A percentile compares a stretch with the other conserved stretches of the same genome.
These are phyloP conservation scores for Spodoptera exigua DNA, from an alignment of 2,888 invertebrate species.

Conservation along the genomic window DNA sequence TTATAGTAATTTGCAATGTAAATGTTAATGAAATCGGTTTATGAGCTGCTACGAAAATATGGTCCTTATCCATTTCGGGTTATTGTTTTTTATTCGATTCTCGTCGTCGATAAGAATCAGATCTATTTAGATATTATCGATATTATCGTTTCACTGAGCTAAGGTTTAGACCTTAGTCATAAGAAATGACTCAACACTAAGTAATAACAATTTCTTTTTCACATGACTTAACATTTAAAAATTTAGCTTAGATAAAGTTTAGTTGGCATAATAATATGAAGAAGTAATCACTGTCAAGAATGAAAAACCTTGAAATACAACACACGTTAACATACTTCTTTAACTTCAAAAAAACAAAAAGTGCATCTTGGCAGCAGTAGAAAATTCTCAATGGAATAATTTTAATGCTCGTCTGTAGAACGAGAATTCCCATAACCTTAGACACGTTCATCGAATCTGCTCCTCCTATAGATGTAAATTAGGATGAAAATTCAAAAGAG, in stretches of 20 bases:
- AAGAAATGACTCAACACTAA: slow-evolving; percentile 16
- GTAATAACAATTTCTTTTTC: slow-evolving; percentile 3
- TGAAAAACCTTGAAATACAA: not conserved
- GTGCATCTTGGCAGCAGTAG: slow-evolving; percentile 13
- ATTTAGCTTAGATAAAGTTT: too few relatives aligned
- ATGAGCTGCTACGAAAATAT: slow-evolving; percentile 65
- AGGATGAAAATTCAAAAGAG: slow-evolving; percentile 85
- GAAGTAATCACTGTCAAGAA: too few relatives aligned
- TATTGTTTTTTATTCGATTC: slow-evolving; percentile 56
- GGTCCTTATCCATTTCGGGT: slow-evolving; percentile 47
- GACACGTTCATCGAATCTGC: slow-evolving; percentile 62
- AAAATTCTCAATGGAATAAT: slow-evolving; percentile 36
- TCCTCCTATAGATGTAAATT: slow-evolving; percentile 75
- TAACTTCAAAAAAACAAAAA: slow-evolving; percentile 15
- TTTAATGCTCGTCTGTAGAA: slow-evolving; percentile 42
- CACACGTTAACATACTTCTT: not conserved
- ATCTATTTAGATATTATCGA: slow-evolving; percentile 34
- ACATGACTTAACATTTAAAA: not conserved
- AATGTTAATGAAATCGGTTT: slow-evolving; percentile 77
- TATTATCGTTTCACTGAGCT: slow-evolving; percentile 21
- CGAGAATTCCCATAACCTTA: slow-evolving; percentile 45
- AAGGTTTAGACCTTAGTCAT: slow-evolving; percentile 29
- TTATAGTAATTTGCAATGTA: slow-evolving; percentile 81
- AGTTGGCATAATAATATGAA: too few relatives aligned
- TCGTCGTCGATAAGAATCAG: slow-evolving; percentile 35